phyloP scores from a whole-genome alignment of 2,888 invertebrate species.

The Ochropleura leucogaster region DNA sequence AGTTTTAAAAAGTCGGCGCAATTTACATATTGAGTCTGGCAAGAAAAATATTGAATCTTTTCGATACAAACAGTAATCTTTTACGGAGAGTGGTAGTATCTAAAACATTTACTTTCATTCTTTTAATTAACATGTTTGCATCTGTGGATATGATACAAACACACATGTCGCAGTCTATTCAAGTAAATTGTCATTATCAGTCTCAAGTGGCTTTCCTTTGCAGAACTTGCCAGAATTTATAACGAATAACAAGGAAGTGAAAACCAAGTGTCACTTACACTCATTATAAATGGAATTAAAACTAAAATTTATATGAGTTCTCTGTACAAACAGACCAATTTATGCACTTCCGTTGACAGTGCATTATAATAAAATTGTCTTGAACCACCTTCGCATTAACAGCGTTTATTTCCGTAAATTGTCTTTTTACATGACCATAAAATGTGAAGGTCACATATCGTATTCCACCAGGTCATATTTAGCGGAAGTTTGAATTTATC shows the following conservation, averaged over 20 bases:
- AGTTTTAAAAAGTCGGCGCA: slow-evolving; percentile 43
- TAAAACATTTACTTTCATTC: neutral
- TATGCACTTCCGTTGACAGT: slow-evolving; percentile 65
- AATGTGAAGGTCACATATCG: slow-evolving; percentile 70
- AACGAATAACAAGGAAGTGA: slow-evolving; percentile 30
- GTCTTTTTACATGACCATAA: slow-evolving; percentile 69
- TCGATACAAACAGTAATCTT: neutral
- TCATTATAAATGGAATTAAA: slow-evolving; percentile 59
- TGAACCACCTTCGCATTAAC: slow-evolving; percentile 66
- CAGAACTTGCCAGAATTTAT: neutral
- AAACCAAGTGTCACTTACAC: slow-evolving; percentile 29
- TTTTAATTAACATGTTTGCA: neutral
- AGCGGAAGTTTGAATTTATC: slow-evolving; percentile 72
- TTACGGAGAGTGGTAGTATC: neutral
- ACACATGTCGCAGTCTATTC: neutral
- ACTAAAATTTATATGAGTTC: slow-evolving; percentile 62
- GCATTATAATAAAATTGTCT: slow-evolving; percentile 66
- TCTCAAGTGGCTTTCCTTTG: neutral
- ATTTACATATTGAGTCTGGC: slow-evolving; percentile 17
- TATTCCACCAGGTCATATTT: slow-evolving; percentile 68
- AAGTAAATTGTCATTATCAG: neutral
- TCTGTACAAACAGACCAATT: slow-evolving; percentile 62
- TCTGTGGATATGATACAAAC: neutral
- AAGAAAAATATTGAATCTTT: neutral
- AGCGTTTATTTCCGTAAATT: slow-evolving; percentile 71